These are phyloP conservation scores for Alaudala cheleensis DNA, from an alignment of 2,113 vertebrate species.

Conservation along the genomic window DNA sequence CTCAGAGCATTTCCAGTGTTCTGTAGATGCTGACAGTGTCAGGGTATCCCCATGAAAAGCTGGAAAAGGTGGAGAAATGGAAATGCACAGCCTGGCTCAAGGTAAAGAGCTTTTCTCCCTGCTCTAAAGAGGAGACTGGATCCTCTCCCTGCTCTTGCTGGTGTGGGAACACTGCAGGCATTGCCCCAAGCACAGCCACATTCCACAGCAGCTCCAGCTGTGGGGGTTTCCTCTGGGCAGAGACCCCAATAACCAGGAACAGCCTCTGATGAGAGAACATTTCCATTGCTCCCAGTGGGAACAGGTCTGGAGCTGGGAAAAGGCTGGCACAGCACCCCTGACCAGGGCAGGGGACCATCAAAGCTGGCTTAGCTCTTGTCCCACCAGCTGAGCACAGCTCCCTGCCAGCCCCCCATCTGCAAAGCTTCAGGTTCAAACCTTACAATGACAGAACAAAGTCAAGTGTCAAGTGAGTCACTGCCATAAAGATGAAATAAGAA, in stretches of 20 bases:
- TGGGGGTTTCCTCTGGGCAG: not conserved
- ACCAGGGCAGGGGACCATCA: not conserved
- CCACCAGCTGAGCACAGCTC: not conserved
- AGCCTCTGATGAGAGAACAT: not conserved
- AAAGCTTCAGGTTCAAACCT: not conserved
- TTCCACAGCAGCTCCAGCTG: not conserved
- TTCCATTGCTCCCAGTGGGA: not conserved
- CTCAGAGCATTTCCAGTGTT: not conserved
- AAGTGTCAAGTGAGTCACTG: conserved; percentile 32
- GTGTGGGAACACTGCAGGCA: not conserved
- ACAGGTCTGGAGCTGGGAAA: not conserved
- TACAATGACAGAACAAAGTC: not conserved
- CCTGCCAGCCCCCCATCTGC: not conserved
- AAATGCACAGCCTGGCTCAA: not conserved
- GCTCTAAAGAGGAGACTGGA: not conserved
- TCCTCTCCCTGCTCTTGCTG: not conserved
- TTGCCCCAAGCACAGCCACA: not conserved
- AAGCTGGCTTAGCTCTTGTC: not conserved
- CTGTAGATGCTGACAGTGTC: not conserved
- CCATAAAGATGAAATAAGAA: conserved; percentile 19
- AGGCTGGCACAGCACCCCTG: not conserved
- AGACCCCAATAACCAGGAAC: not conserved
- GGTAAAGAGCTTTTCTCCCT: not conserved
- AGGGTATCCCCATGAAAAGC: rapidly evolving
- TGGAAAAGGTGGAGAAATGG: rapidly evolving